Conservation (phyloP, 2,113 vertebrate species). For the Hippocampus zosterae region DNA sequence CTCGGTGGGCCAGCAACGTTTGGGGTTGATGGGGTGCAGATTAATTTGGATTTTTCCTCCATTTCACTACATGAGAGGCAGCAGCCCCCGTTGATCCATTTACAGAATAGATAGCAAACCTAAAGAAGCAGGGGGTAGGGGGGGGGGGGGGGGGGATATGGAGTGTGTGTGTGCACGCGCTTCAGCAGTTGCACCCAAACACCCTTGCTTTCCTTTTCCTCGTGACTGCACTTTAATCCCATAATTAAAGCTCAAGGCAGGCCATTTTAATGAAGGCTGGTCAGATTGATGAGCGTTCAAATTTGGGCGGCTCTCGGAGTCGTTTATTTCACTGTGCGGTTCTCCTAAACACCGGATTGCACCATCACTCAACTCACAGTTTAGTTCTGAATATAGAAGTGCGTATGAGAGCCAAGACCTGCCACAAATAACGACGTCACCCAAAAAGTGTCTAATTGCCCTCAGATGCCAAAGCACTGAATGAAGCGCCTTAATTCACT, state of each 20-base stretch:
- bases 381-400: slow-evolving; percentile 39
- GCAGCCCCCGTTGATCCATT: too few species aligned
- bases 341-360: slow-evolving; percentile 26
- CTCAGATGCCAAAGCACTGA: too few species aligned
- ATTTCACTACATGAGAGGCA: too few species aligned
- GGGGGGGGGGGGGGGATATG: too few species aligned
- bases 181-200: slow-evolving; percentile 44
- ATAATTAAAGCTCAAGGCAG: slow-evolving; percentile 62
- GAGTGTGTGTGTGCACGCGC: slow-evolving; percentile 26
- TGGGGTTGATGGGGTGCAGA: too few species aligned
- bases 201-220: slow-evolving; percentile 46
- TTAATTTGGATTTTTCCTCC: too few species aligned
- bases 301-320: slow-evolving; percentile 44
- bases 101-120: too few species aligned
- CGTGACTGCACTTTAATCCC: slow-evolving; percentile 48
- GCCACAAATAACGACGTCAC: too few species aligned
- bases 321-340: slow-evolving; percentile 57
- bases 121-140: too few species aligned
- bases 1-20: too few species aligned
- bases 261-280: slow-evolving; percentile 57
- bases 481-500: too few species aligned
- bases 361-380: slow-evolving; percentile 13
- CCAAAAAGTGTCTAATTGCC: too few species aligned
- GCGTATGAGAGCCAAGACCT: neutral
- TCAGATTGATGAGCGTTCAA: slow-evolving; percentile 47